Conservation (phyloP, 2,797 vertebrate species). For the Spheniscus humboldti region DNA sequence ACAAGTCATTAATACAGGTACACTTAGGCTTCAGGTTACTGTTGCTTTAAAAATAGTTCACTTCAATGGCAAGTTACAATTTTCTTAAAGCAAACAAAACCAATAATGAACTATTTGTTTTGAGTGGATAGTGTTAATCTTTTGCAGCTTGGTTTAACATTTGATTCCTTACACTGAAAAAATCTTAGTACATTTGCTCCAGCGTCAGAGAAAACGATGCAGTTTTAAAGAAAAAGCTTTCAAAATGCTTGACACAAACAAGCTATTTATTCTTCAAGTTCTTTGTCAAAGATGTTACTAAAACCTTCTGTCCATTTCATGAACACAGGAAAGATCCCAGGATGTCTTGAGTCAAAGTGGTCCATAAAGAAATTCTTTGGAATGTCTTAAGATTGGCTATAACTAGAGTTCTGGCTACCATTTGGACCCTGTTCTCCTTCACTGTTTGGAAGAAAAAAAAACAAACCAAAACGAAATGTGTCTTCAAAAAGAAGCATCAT, state of each 20-base stretch:
- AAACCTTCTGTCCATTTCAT: slow-evolving; percentile 68
- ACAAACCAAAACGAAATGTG: not conserved
- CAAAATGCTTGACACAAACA: slow-evolving; percentile 76
- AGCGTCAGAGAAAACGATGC: slow-evolving; percentile 53
- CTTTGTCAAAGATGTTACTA: slow-evolving; percentile 72
- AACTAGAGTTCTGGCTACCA: slow-evolving; percentile 97
- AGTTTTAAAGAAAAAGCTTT: slow-evolving; percentile 73
- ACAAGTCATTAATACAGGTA: slow-evolving; percentile 59
- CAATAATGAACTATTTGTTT: not conserved
- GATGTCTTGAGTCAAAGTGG: slow-evolving; percentile 74
- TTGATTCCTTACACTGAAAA: slow-evolving; percentile 58
- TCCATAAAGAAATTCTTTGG: slow-evolving; percentile 74
- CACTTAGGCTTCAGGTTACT: slow-evolving; percentile 39
- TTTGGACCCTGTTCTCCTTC: slow-evolving; percentile 98
- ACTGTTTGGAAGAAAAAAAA: slow-evolving; percentile 73
- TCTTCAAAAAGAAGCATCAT: slow-evolving; percentile 43
- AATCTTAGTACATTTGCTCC: slow-evolving; percentile 47
- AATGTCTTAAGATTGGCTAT: slow-evolving; percentile 92
- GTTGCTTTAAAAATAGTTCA: slow-evolving; percentile 28
- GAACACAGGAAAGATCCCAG: slow-evolving; percentile 60
- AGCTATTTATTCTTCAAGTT: slow-evolving; percentile 74
- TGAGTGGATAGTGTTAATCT: slow-evolving; percentile 50
- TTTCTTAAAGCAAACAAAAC: slow-evolving; percentile 56
- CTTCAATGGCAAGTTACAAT: slow-evolving; percentile 42
- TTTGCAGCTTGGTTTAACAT: slow-evolving; percentile 31